Base-by-base conservation (phyloP, 2,113 vertebrate species). In the Plectropomus leopardus region DNA sequence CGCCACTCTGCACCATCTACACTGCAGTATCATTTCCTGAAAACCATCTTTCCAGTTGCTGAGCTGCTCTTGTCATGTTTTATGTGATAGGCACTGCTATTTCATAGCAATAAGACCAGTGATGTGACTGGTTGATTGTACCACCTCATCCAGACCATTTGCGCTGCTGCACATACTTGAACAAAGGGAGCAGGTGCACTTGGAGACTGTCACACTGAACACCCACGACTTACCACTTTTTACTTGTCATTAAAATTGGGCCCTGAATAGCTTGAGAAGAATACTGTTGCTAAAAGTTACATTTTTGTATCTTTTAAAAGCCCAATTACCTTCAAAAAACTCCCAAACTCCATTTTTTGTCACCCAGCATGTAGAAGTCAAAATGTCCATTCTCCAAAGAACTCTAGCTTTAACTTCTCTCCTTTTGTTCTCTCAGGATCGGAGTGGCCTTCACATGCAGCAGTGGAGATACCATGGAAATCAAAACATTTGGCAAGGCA, bases 401-500 rank as follows among this genome's bases (percentile, higher is more conserved):
- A 24, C 19, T 61, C 3, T 36, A 44, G 21, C 13, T 59, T 57
- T 47, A 24, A 54, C 53, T 59, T 1, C 21, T 48, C 4, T 59
- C 48, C 54, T 57, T 36, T 40, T 15, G 47, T 40, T 32, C 13
- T 42, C 17, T 17, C 80, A 99, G 98, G 80, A 94, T 98, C 86
- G 98, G 98, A 57, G 94, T 99, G 76, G 93, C 96, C 14, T 99
- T 99, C 92, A 92, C 91, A 68, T 94, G 97, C 85, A 94, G 80
- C 91, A 95, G 51, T 58, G 96, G 96, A 68, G 96, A 98, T 79
- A 95, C 42, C 26, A 96, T 98, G 97, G 97, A 97, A 92, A 95
- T 99, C 89, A 97, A 97, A 94, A 96, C 94, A 47, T 96, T 97
- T 74, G 97, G 97, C 87, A 98, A 95, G 91, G 85, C 93, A 76